These are phyloP conservation scores for Brachypterus glaber DNA, from an alignment of 2,888 invertebrate genomes.

Conservation along the genomic window DNA sequence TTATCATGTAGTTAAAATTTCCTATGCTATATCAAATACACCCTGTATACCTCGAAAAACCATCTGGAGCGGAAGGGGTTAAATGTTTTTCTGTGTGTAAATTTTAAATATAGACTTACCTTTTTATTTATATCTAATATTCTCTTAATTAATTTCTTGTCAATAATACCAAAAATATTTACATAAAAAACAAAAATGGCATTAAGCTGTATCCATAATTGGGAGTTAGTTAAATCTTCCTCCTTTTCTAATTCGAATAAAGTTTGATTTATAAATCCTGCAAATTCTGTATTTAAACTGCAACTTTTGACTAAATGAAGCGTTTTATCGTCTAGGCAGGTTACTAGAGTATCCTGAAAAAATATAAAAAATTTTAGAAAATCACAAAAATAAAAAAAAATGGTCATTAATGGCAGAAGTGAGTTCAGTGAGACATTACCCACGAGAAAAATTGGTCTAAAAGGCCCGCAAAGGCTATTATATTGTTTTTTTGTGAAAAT, in stretches of 20 bases:
- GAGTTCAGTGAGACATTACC: too few species aligned
- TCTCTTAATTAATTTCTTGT: slow-evolving; percentile 65
- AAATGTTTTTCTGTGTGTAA: too few species aligned
- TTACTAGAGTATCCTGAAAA: slow-evolving; percentile 33
- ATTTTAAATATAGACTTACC: slow-evolving; percentile 46
- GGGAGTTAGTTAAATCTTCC: slow-evolving; percentile 45
- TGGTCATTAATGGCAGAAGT: too few species aligned
- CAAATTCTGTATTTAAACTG: slow-evolving; percentile 49
- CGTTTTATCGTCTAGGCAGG: slow-evolving; percentile 31
- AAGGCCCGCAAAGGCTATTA: too few species aligned
- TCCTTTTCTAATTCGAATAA: slow-evolving; percentile 54
- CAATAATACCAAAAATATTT: slow-evolving; percentile 65
- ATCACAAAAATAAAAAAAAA: slow-evolving; percentile 5
- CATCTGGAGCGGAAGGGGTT: too few species aligned
- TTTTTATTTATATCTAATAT: slow-evolving; percentile 70
- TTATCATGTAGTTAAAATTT: too few species aligned
- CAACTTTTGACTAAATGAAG: slow-evolving; percentile 34
- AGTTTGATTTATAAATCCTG: slow-evolving; percentile 54
- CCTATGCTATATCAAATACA: too few species aligned
- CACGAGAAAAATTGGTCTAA: too few species aligned
- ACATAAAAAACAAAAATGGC: slow-evolving; percentile 57
- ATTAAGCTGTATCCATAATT: slow-evolving; percentile 56
- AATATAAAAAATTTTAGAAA: slow-evolving; percentile 11
- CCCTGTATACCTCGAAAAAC: too few species aligned
- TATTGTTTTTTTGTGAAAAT: too few species aligned